Conservation (phyloP, 2,113 vertebrate species). For the Phasianus colchicus region DNA sequence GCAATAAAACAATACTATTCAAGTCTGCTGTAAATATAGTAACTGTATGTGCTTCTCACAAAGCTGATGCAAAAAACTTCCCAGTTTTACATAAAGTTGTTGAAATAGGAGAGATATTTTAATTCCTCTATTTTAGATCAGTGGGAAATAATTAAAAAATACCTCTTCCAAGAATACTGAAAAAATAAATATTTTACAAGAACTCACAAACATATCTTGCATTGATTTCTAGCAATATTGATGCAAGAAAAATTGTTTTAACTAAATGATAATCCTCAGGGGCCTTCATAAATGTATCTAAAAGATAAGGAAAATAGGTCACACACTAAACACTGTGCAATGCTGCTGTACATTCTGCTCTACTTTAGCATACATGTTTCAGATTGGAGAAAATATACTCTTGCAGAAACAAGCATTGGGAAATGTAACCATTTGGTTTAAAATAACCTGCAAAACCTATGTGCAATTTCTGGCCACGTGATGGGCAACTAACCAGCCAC, state of each 20-base stretch:
- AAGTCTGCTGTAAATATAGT: rapidly evolving
- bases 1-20: not conserved
- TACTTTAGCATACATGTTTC: not conserved
- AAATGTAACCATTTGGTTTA: not conserved
- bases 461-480: not conserved
- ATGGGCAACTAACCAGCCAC: not conserved
- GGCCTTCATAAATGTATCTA: not conserved
- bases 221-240: not conserved
- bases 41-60: not conserved
- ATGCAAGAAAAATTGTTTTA: not conserved
- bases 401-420: not conserved
- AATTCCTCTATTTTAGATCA: not conserved
- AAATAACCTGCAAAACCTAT: not conserved
- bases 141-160: not conserved
- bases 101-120: not conserved
- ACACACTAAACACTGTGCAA: not conserved
- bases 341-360: not conserved
- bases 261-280: not conserved
- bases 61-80: not conserved
- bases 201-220: not conserved
- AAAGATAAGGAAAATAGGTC: not conserved
- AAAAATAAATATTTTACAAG: not conserved
- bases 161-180: not conserved
- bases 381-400: not conserved
- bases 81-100: not conserved